These are phyloP conservation scores for Apodemia duryi DNA, from an alignment of 2,888 invertebrate species.

Conservation along the genomic window DNA sequence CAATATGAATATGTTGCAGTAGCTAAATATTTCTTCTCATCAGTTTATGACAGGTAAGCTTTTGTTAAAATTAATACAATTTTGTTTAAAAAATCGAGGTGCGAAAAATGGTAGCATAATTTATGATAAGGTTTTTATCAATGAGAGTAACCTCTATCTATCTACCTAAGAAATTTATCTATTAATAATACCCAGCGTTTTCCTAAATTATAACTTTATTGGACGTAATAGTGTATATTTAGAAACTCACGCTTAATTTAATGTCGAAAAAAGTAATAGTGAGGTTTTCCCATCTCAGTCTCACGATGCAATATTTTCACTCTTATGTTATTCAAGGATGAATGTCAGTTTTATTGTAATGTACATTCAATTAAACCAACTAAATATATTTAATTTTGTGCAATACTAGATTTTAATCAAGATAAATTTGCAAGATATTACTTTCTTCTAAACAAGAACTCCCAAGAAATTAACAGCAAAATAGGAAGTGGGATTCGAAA, in stretches of 20 bases:
- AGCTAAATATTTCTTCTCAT: background rate
- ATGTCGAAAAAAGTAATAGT: background rate
- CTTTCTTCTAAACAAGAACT: too few species aligned
- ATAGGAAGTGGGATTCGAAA: too few species aligned
- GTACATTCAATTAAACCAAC: too few species aligned
- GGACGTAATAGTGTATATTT: background rate
- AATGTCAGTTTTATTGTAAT: too few species aligned
- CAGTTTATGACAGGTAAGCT: constrained; percentile 12
- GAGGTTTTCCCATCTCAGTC: background rate
- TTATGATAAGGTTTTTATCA: constrained; percentile 7
- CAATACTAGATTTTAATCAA: too few species aligned
- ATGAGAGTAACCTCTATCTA: background rate
- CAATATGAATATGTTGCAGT: constrained; percentile 2
- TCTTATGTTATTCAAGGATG: background rate
- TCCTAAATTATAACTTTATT: background rate
- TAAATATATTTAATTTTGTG: too few species aligned
- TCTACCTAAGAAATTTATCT: background rate
- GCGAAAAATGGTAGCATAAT: background rate
- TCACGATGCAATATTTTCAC: background rate
- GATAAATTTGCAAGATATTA: too few species aligned
- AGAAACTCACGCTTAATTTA: background rate
- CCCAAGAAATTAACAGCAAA: too few species aligned
- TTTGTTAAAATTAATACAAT: background rate
- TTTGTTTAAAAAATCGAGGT: background rate
- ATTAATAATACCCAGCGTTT: background rate